A percentile compares a stretch with the other conserved stretches of the same genome.
phyloP scores from a whole-genome alignment of 2,888 invertebrate species.

The Cataglyphis cursor region DNA sequence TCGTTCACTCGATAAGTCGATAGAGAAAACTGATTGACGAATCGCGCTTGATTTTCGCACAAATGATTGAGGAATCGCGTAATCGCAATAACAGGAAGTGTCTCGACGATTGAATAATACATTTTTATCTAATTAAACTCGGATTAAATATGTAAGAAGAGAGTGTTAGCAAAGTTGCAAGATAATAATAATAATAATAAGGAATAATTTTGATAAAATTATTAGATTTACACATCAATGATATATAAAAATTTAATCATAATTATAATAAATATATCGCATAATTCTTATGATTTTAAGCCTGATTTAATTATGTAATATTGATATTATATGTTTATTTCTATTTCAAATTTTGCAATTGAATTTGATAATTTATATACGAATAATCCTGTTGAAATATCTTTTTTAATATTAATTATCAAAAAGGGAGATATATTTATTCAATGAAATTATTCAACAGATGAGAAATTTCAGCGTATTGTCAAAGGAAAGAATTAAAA shows the following conservation, averaged over 20 bases:
- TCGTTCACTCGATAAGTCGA: slow-evolving; percentile 14
- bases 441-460: not conserved
- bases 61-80: slow-evolving; percentile 30
- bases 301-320: not conserved
- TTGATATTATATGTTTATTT: not conserved
- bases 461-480: not conserved
- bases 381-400: not conserved
- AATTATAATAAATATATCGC: not conserved
- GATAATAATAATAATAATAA: not conserved
- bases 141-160: not conserved
- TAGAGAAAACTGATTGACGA: slow-evolving; percentile 28
- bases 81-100: slow-evolving; percentile 8
- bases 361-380: not conserved
- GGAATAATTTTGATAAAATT: not conserved
- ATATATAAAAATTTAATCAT: not conserved
- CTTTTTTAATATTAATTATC: not conserved
- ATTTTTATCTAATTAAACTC: slow-evolving; percentile 6
- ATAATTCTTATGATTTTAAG: not conserved
- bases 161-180: not conserved
- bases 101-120: not conserved
- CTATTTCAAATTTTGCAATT: not conserved
- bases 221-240: not conserved
- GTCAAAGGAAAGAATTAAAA: not conserved
- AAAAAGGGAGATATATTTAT: not conserved
- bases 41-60: slow-evolving; percentile 2